A percentile compares a stretch with the other conserved stretches of the same genome.
Conservation (phyloP, 2,888 invertebrate species). For the Cataglyphis rosenhaueri region DNA sequence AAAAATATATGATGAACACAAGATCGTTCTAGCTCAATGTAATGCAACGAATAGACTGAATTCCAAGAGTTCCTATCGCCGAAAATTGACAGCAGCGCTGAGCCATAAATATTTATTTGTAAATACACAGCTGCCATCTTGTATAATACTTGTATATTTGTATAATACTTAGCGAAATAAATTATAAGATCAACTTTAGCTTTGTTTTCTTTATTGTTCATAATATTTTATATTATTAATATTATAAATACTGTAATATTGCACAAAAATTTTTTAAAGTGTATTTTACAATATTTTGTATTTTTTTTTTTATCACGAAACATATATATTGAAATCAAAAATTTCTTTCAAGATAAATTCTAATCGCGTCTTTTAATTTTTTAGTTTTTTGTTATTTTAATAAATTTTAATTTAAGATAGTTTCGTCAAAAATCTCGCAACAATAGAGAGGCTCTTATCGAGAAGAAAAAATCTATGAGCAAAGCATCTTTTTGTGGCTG, state of each 20-base stretch:
- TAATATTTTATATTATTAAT: not conserved
- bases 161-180: conserved; percentile 66
- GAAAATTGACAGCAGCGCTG: conserved; percentile 68
- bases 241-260: not conserved
- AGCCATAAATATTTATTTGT: conserved; percentile 83
- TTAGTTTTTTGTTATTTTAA: not conserved
- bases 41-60: conserved; percentile 84
- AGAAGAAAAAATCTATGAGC: not conserved
- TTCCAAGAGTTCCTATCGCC: conserved; percentile 83
- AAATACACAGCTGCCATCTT: conserved; percentile 70
- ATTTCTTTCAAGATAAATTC: not conserved
- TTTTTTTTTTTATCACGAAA: not conserved
- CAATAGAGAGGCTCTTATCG: not conserved
- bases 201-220: not conserved
- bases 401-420: not conserved
- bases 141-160: conserved; percentile 60
- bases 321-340: not conserved
- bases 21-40: conserved; percentile 75
- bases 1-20: conserved; percentile 52
- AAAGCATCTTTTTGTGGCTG: not conserved
- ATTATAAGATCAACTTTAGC: not conserved
- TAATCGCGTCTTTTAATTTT: not conserved
- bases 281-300: not conserved
- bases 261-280: not conserved
- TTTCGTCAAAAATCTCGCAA: not conserved